Percentiles rank a stretch among this genome's conserved stretches.
phyloP scores from a whole-genome alignment of 1,140 invertebrate species.

The Zophobas morio region DNA sequence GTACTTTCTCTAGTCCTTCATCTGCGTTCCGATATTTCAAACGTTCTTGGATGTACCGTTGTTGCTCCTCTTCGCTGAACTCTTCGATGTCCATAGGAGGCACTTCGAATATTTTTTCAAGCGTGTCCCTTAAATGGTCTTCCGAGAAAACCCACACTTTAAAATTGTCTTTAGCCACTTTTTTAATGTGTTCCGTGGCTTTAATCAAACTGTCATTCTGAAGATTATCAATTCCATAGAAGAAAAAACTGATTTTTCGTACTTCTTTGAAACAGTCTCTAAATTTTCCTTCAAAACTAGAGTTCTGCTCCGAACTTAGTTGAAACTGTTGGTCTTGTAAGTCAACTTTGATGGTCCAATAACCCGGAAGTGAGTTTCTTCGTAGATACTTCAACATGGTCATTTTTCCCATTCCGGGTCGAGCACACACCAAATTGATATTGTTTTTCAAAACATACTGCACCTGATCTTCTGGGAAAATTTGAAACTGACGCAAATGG shows the following conservation, averaged over 20 bases:
- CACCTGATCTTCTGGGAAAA: constrained; percentile 1
- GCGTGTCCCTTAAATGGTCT: constrained; percentile 5
- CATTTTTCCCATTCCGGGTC: constrained; percentile 5
- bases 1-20: not conserved
- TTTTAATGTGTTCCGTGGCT: not conserved
- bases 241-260: not conserved
- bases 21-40: not conserved
- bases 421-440: constrained; percentile 1
- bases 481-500: not conserved
- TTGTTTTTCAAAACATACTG: not conserved
- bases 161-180: not conserved
- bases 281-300: not conserved
- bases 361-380: not conserved
- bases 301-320: not conserved
- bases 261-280: constrained; percentile 1
- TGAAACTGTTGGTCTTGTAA: not conserved
- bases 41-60: not conserved
- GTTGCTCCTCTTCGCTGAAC: constrained; percentile 8
- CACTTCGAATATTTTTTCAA: not conserved
- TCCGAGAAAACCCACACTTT: constrained; percentile 19
- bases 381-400: constrained; percentile 18
- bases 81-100: constrained; percentile 18
- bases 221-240: constrained; percentile 17
- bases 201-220: not conserved
- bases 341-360: constrained; percentile 16